Percentiles rank a stretch among this genome's conserved stretches.
Conservation (phyloP, 2,888 invertebrate genomes). For the Hyppa rectilinea region DNA sequence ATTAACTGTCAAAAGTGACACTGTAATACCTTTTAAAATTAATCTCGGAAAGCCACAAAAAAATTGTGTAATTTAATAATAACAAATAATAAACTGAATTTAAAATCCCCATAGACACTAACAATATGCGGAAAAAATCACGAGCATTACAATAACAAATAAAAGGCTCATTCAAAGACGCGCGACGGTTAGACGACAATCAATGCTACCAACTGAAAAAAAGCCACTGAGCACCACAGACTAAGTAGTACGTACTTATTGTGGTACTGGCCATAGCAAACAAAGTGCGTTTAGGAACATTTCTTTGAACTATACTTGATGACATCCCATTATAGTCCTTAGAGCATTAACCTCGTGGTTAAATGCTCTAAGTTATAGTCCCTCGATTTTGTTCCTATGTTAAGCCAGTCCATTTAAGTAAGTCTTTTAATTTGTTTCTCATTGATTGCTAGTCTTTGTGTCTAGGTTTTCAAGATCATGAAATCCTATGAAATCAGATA, state of each 20-base stretch:
- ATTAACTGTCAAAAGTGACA: constrained; percentile 64
- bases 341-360: too few relatives aligned
- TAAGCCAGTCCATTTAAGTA: too few relatives aligned
- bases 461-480: too few relatives aligned
- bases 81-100: constrained; percentile 43
- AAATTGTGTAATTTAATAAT: constrained; percentile 6
- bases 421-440: too few relatives aligned
- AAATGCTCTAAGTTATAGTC: too few relatives aligned
- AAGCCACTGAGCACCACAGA: too few relatives aligned
- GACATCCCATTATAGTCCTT: neutral
- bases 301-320: neutral
- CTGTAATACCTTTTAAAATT: constrained; percentile 56
- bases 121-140: constrained; percentile 3
- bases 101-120: constrained; percentile 22
- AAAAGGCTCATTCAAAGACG: constrained; percentile 55
- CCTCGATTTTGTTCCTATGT: neutral
- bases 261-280: neutral
- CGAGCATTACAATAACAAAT: constrained; percentile 52
- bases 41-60: constrained; percentile 19
- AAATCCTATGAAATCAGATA: too few relatives aligned
- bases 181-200: constrained; percentile 54
- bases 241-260: too few relatives aligned
- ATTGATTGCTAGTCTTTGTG: too few relatives aligned
- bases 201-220: constrained; percentile 47
- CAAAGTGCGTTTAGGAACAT: constrained; percentile 25